phyloP scores from a whole-genome alignment of 2,797 vertebrate genomes.

The Simalia tracyae region DNA sequence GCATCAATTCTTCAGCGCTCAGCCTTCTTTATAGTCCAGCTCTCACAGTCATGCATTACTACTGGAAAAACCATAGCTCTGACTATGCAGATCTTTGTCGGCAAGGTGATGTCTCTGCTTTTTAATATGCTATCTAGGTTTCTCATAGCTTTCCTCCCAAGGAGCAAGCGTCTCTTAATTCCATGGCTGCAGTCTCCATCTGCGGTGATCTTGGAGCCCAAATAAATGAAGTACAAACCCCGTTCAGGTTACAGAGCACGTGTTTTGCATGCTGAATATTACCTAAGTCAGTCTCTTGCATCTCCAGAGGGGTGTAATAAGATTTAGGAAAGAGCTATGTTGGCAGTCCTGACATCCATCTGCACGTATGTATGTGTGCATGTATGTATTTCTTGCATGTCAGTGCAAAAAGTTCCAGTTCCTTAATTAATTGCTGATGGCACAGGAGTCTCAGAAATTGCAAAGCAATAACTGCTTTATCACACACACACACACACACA shows the following conservation, averaged over 20 bases:
- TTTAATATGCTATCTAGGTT: too few species aligned
- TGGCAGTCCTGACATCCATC: not conserved
- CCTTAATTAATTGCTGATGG: conserved; percentile 51
- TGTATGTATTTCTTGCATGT: not conserved
- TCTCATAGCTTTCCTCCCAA: too few species aligned
- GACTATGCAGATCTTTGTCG: too few species aligned
- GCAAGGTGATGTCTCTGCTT: too few species aligned
- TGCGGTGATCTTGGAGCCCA: too few species aligned
- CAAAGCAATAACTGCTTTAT: conserved; percentile 41
- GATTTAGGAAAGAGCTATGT: not conserved
- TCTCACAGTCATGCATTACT: too few species aligned
- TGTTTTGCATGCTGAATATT: not conserved
- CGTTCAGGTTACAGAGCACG: not conserved
- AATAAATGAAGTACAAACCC: not conserved
- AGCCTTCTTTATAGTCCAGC: too few species aligned
- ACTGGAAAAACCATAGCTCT: too few species aligned
- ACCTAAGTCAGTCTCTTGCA: not conserved
- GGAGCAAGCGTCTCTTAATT: too few species aligned
- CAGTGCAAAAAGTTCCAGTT: not conserved
- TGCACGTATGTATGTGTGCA: not conserved
- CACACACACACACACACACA: not conserved
- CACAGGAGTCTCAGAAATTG: conserved; percentile 5
- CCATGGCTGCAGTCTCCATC: too few species aligned
- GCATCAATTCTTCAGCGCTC: too few species aligned
- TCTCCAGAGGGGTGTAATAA: not conserved